A percentile compares a stretch with the other conserved stretches of the same genome.
phyloP scores from a whole-genome alignment of 2,888 invertebrate genomes.

The Eupithecia subumbrata region DNA sequence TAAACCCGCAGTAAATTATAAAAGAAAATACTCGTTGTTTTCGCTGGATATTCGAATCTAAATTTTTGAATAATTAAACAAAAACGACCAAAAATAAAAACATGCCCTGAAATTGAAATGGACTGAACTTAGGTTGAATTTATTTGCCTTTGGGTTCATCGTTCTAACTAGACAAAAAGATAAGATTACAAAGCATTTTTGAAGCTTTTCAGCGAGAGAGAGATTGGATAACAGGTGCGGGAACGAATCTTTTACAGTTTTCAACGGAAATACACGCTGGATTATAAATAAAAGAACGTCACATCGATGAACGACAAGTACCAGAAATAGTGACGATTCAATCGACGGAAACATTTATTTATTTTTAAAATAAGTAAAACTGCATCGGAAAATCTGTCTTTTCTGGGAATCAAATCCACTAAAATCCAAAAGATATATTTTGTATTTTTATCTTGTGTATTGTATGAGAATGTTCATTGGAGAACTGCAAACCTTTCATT shows the following conservation, averaged over 20 bases:
- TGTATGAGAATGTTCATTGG: background rate
- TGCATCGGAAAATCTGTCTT: background rate
- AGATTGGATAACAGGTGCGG: background rate
- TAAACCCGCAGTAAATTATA: background rate
- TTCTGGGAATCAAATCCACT: background rate
- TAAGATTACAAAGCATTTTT: background rate
- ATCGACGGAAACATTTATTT: background rate
- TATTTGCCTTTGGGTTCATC: background rate
- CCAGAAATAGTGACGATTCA: background rate
- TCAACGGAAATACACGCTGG: background rate
- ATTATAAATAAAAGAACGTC: background rate
- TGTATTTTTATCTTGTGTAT: background rate
- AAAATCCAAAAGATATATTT: too few species aligned
- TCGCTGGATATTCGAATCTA: background rate
- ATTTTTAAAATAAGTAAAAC: too few species aligned
- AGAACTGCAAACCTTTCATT: background rate
- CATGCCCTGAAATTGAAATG: background rate
- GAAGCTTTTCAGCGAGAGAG: background rate
- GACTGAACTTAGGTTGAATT: background rate
- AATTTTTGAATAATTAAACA: background rate
- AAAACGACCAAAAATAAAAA: background rate
- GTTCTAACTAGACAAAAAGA: background rate
- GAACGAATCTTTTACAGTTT: background rate
- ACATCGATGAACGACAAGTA: background rate
- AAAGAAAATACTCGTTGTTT: background rate